These are phyloP conservation scores for Acronicta psi DNA, from an alignment of 2,888 invertebrate species.

Conservation along the genomic window DNA sequence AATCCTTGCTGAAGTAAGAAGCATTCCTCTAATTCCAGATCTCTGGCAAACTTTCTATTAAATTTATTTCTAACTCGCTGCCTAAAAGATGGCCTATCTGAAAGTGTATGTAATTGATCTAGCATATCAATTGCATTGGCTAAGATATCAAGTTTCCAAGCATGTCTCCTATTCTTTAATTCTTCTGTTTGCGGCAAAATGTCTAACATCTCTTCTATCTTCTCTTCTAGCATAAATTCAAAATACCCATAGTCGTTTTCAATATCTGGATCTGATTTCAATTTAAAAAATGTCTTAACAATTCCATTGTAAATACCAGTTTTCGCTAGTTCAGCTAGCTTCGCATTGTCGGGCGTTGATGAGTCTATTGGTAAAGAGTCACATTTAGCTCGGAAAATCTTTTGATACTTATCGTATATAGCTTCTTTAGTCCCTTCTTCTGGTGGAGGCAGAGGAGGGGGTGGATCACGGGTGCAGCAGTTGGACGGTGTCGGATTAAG, in stretches of 20 bases:
- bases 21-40: slow-evolving; percentile 41
- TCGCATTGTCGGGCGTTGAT: slow-evolving; percentile 48
- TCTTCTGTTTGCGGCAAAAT: slow-evolving; percentile 66
- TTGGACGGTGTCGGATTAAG: background rate
- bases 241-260: slow-evolving; percentile 65
- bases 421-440: slow-evolving; percentile 26
- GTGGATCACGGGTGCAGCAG: slow-evolving; percentile 2
- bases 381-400: slow-evolving; percentile 63
- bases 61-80: slow-evolving; percentile 56
- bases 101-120: slow-evolving; percentile 50
- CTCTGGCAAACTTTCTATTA: slow-evolving; percentile 47
- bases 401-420: slow-evolving; percentile 57
- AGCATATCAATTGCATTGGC: slow-evolving; percentile 53
- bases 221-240: slow-evolving; percentile 67
- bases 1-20: slow-evolving; percentile 50
- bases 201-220: slow-evolving; percentile 69
- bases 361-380: slow-evolving; percentile 63
- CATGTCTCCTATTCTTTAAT: slow-evolving; percentile 51
- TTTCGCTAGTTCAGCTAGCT: slow-evolving; percentile 59
- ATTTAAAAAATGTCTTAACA: slow-evolving; percentile 63
- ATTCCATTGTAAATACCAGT: slow-evolving; percentile 64
- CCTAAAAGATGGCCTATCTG: slow-evolving; percentile 59
- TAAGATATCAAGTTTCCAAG: slow-evolving; percentile 63
- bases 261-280: slow-evolving; percentile 63
- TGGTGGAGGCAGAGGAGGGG: background rate